Percentiles rank a stretch among this genome's conserved stretches.
phyloP scores from a whole-genome alignment of 2,113 vertebrate species.

The Lepus americanus region DNA sequence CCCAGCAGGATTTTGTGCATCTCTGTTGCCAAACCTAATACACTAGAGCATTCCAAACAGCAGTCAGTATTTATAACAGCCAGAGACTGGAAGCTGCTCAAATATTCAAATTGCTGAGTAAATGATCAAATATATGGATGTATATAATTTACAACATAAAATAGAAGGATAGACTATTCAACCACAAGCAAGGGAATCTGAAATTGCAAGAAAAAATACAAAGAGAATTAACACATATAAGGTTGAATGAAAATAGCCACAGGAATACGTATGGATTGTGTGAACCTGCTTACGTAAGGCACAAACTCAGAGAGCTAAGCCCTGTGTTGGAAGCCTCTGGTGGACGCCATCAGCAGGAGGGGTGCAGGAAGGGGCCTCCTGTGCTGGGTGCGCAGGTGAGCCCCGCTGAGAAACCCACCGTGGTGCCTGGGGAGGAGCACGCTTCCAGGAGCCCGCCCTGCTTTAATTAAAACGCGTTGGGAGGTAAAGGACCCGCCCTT shows the following conservation, averaged over 20 bases:
- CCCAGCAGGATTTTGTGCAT: accelerated
- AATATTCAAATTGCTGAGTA: too few relatives aligned
- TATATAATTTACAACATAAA: neutral
- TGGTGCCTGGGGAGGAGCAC: neutral
- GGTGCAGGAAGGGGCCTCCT: neutral
- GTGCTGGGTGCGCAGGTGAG: too few relatives aligned
- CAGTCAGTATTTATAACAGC: neutral
- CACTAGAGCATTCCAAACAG: neutral
- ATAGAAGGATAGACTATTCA: neutral
- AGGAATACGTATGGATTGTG: accelerated
- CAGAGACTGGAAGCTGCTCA: neutral
- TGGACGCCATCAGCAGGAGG: neutral
- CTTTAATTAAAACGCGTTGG: neutral
- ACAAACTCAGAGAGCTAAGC: neutral
- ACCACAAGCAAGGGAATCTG: neutral
- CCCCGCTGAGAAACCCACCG: too few relatives aligned
- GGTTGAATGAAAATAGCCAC: too few relatives aligned
- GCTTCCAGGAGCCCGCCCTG: accelerated
- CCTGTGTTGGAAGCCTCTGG: too few relatives aligned
- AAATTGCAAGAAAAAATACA: neutral
- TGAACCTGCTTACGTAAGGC: neutral
- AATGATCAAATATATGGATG: neutral
- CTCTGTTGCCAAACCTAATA: neutral
- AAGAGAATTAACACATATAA: neutral
- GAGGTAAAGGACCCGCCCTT: accelerated